Conservation (phyloP, 2,797 vertebrate genomes). For the Meda fulgida region DNA sequence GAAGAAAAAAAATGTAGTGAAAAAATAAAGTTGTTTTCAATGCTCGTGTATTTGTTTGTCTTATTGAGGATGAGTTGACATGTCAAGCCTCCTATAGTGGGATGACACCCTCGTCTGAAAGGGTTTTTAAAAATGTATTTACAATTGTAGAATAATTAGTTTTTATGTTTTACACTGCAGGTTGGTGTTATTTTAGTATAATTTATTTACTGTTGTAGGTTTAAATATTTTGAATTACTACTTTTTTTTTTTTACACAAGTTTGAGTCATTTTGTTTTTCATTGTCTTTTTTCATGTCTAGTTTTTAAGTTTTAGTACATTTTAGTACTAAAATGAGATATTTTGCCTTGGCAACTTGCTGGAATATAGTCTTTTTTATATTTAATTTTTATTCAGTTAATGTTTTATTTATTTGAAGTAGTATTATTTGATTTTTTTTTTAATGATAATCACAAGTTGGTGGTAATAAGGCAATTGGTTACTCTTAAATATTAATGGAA, state of each 20-base stretch:
- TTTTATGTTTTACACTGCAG: too few species aligned
- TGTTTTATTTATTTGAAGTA: background rate
- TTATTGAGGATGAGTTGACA: background rate
- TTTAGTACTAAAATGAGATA: too few species aligned
- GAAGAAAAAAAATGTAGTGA: background rate
- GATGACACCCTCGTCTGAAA: background rate
- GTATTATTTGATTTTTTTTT: too few species aligned
- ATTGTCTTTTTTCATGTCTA: too few species aligned
- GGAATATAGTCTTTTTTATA: too few species aligned
- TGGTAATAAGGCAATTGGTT: background rate
- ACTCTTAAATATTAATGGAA: background rate
- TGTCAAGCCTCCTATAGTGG: background rate
- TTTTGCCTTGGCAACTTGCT: background rate
- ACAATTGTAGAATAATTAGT: too few species aligned
- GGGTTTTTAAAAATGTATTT: background rate
- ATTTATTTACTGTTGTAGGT: too few species aligned
- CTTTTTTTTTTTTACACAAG: background rate
- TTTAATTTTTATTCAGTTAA: background rate
- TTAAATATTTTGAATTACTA: too few species aligned
- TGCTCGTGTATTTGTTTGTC: background rate
- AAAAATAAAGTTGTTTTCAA: constrained; percentile 31
- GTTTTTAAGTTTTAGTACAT: too few species aligned
- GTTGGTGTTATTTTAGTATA: too few species aligned
- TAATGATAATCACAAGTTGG: background rate
- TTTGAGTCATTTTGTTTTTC: too few species aligned